A percentile compares a stretch with the other conserved stretches of the same genome.
Conservation (phyloP, 2,888 invertebrate genomes). For the Dryadula phaetusa region DNA sequence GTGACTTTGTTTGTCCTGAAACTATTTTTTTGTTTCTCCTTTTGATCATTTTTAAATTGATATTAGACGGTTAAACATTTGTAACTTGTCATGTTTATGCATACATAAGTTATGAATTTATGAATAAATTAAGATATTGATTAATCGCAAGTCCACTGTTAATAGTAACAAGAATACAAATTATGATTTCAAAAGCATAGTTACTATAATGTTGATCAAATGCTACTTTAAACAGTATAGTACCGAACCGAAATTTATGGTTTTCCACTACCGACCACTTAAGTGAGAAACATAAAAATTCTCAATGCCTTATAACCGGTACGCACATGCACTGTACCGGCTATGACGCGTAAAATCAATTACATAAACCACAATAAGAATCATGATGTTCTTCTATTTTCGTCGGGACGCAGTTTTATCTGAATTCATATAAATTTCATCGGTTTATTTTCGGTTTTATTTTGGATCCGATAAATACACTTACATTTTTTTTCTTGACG, state of each 20-base stretch:
- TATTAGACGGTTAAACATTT: not conserved
- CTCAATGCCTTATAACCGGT: slow-evolving; percentile 28
- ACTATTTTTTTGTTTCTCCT: not conserved
- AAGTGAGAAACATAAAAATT: slow-evolving; percentile 27
- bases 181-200: not conserved
- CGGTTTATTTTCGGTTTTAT: not conserved
- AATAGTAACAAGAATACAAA: slow-evolving; percentile 3
- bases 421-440: too few relatives aligned
- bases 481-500: too few relatives aligned
- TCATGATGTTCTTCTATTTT: not conserved
- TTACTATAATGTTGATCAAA: not conserved
- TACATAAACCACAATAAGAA: not conserved
- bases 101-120: not conserved
- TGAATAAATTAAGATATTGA: slow-evolving; percentile 14
- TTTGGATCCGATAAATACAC: not conserved
- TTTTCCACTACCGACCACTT: slow-evolving; percentile 22
- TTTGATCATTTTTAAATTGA: not conserved
- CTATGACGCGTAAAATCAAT: not conserved
- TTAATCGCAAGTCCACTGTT: not conserved
- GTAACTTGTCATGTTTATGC: slow-evolving; percentile 7
- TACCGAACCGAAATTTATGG: slow-evolving; percentile 16
- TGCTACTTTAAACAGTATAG: not conserved
- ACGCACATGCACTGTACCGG: slow-evolving; percentile 28
- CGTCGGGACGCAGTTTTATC: not conserved
- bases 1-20: not conserved